Conservation (phyloP, 23 tunicate species). For the Trididemnum clinides region DNA sequence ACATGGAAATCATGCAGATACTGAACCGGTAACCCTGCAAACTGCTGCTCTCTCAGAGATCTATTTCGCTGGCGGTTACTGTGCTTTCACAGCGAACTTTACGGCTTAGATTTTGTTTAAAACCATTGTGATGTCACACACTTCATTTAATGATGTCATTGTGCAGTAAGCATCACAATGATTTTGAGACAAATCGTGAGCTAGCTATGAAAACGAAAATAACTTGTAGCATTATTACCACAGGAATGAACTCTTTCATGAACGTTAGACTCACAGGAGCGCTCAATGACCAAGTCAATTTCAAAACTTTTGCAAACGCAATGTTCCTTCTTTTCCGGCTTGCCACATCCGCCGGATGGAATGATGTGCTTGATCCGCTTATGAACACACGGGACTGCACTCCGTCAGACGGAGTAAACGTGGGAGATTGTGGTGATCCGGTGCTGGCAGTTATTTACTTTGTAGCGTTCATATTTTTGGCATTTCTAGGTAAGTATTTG, state of each 20-base stretch:
- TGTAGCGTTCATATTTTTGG: conserved; percentile 58
- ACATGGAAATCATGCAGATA: too few species aligned
- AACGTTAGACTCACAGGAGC: conserved; percentile 66
- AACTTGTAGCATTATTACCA: too few species aligned
- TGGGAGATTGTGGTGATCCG: conserved; percentile 73
- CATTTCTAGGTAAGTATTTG: conserved; percentile 73
- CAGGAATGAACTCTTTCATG: conserved; percentile 92
- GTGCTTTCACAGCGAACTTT: too few species aligned
- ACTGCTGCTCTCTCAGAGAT: too few species aligned
- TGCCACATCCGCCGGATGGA: conserved; percentile 95
- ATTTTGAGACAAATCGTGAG: too few species aligned
- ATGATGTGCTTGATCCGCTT: conserved; percentile 89
- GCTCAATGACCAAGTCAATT: conserved; percentile 85
- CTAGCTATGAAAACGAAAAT: too few species aligned
- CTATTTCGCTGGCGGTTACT: too few species aligned
- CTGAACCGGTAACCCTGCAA: too few species aligned
- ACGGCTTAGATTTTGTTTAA: too few species aligned
- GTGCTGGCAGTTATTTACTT: conserved; percentile 64
- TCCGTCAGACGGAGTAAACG: not conserved
- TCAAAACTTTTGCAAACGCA: conserved; percentile 79
- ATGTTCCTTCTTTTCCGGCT: conserved; percentile 82
- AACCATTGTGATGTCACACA: too few species aligned
- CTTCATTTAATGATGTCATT: too few species aligned
- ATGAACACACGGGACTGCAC: conserved; percentile 78
- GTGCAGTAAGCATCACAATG: too few species aligned